Evolutionary conservation across 2,113 vertebrate species (phyloP), one percentile per base, ranked within the genome.

Genomic region (Corythornis vintsioides): DNA sequence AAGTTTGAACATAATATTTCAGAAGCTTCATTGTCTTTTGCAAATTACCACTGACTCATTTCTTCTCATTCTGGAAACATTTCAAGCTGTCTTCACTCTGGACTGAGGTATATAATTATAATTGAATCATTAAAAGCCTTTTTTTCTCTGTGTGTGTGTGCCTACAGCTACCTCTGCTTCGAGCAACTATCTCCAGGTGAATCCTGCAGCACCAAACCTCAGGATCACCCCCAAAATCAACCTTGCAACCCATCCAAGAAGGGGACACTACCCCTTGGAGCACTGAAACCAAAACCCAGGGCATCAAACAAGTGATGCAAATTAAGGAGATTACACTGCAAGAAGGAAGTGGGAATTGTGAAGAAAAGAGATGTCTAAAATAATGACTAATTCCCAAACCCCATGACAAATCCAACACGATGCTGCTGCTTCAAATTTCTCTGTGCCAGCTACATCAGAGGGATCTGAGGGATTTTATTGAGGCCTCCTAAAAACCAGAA

Each of bases 1-100:
- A 94, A 83, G 78, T 93, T 61, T 87, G 83, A 96, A 81, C 66
- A 74, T 83, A 90, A 61, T 81, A 95, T 94, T 95, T 95, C 89
- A 92, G 88, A 50, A 53, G 74, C 52, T 71, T 57, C 69, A 73
- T 91, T 96, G 94, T 94, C 69, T 96, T 61, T 28, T 73, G 47
- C 81, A 91, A 96, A 96, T 96, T 38, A 88, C 64, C 85, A 31
- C 50, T 97, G 96, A 95, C 74, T 78, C 81, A 92, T 45, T 61
- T 75, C 65, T 95, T 67, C 55, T 74, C 86, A 5, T 66, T 84
- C 86, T 78, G 94, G 73, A 93, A 57, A 81, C 59, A 76, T n/a
- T 88, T 77, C 73, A 74, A 90, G 81, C 64, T 95, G 81, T 60
- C 94, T 93, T 52, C 75, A n/a, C 69, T 63, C 71, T 78, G 63